Base-by-base conservation (phyloP, 2,113 vertebrate genomes). In the Callipepla californica region DNA sequence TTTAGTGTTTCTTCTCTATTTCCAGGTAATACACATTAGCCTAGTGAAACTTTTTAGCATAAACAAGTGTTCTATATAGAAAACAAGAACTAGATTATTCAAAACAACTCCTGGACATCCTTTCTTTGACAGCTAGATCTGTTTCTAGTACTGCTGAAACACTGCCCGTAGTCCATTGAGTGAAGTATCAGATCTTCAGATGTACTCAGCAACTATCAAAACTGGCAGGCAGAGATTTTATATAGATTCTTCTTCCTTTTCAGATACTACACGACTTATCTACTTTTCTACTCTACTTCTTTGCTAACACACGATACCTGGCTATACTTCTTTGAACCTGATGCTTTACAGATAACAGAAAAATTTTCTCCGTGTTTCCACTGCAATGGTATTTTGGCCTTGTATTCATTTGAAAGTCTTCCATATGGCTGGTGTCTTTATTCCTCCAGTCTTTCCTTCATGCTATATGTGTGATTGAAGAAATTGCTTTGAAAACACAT, bases 141-240 rank as follows among this genome's bases (percentile, higher is more conserved):
- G 65, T 94, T 96, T 96, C 84, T 85, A 87, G 72, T 91, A 74
- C 79, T 95, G 78, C 72, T 92, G 89, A 85, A 80, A 91, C 89
- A 89, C 63, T 92, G 85, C 36, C 36, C 36, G 7, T 40, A 40
- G 40, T 40, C 40, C 11, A 40, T 76, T 95, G 93, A 94, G 94
- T 89, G 91, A 96, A 61, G 81, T 91, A 85, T 84, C 73, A 44
- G 57, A 70, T 94, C 93, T 87, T 93, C 55, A 70, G 91, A 94
- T 91, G 81, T 63, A 74, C 75, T 95, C 63, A 7, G 67, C 51
- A 85, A 66, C 62, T 61, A 59, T 86, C 58, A 92, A 88, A 93
- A 76, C 57, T 68, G 78, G 51, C 69, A 90, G 66, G 40, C 70
- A 79, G 67, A 53, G 55, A 85, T 93, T 79, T 78, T 83, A 75